Conservation (phyloP, 1,140 invertebrate species). For the Lutraria rhynchaena region DNA sequence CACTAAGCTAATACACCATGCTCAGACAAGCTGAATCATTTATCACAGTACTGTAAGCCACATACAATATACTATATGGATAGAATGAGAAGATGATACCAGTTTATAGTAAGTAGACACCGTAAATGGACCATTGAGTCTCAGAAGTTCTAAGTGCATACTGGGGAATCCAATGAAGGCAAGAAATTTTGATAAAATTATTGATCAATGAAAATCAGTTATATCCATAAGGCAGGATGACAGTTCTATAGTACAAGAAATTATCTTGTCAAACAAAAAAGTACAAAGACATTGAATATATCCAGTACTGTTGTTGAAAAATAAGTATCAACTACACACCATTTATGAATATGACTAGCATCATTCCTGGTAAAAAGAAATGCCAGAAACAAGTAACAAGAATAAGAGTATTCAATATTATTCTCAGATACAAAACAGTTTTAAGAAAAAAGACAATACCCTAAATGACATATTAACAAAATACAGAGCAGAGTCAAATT, state of each 20-base stretch:
- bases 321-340: background rate
- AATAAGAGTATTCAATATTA: no score
- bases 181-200: constrained; percentile 16
- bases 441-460: no score
- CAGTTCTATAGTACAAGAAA: background rate
- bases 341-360: no score
- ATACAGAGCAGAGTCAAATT: no score
- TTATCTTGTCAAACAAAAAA: background rate
- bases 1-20: no score
- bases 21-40: background rate
- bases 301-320: background rate
- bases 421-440: no score
- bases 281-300: background rate
- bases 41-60: background rate
- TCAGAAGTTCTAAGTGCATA: constrained; percentile 14
- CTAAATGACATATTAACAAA: no score
- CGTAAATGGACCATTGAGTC: constrained; percentile 29
- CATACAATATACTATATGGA: no score
- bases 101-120: constrained; percentile 46
- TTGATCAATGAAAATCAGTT: background rate
- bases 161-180: constrained; percentile 18
- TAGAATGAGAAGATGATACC: background rate
- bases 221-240: background rate
- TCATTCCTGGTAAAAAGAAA: no score
- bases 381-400: no score